These are phyloP conservation scores for Cercopithecus mitis DNA, from an alignment of 2,797 vertebrate species.

Conservation along the genomic window DNA sequence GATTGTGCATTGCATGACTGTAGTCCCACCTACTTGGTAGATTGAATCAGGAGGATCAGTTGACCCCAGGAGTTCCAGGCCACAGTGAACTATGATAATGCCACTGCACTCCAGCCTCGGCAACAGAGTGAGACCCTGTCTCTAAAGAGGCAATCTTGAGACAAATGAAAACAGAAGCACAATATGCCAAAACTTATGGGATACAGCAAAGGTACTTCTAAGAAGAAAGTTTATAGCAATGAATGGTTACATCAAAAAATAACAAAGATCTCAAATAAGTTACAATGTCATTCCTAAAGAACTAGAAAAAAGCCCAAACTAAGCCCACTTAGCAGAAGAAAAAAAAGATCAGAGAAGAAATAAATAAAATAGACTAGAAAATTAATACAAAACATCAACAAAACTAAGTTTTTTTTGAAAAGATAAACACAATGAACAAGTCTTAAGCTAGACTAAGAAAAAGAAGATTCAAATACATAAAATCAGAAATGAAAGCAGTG, in stretches of 20 bases:
- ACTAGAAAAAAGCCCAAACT: neutral
- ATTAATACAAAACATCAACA: neutral
- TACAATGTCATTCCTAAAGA: neutral
- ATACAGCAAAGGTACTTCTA: neutral
- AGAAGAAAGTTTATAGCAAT: neutral
- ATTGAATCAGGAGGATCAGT: too few relatives aligned
- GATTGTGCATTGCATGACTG: too few relatives aligned
- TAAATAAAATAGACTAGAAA: neutral
- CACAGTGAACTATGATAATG: too few relatives aligned
- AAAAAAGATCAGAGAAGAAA: neutral
- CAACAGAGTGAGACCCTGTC: too few relatives aligned
- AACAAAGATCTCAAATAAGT: neutral
- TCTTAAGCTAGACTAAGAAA: neutral
- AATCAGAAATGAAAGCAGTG: neutral
- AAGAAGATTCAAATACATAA: neutral
- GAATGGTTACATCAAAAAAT: neutral
- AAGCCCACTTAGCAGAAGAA: neutral
- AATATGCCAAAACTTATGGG: neutral
- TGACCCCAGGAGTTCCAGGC: too few relatives aligned
- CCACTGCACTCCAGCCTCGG: too few relatives aligned
- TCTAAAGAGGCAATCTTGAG: too few relatives aligned
- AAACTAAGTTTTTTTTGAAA: neutral
- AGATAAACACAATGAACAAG: neutral
- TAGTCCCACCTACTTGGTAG: too few relatives aligned
- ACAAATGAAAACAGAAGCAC: neutral